Evolutionary conservation across 2,797 vertebrate species (phyloP), one percentile per base, ranked within the genome.

Genomic region (Sebastes cheni): DNA sequence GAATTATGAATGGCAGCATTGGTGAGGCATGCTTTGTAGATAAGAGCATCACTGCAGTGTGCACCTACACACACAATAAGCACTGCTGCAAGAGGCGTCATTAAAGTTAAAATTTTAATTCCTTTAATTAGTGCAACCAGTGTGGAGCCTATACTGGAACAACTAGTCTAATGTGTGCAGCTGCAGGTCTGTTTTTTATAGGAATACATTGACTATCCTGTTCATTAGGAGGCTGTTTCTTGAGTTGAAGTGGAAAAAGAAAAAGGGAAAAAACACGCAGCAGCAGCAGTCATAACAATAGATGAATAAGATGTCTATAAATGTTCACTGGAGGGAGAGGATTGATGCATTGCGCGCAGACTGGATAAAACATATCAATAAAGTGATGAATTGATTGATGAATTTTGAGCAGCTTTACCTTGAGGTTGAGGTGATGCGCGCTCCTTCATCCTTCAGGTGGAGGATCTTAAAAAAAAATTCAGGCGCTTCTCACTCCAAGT

Each of bases 391-490:
- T 65, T n/a, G 64, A 83, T 80, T 32, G 79, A 88, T 84, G 27
- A 67, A 87, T 83, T 83, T 5, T 72, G 82, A 72, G 18, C 3
- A 42, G 79, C 4, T 75, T 92, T 94, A 95, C 93, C 93, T 94
- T 69, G 75, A 85, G 82, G 80, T 94, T 69, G 75, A 84, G 82
- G 80, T 78, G 88, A 75, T 36, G 83, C 68, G 83, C 87, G 72
- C 84, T 81, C 85, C 86, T 89, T 72, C 92, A 93, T 93, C 79
- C 61, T 72, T 73, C 84, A 87, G 84, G 76, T 77, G 85, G 84
- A 80, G 85, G 84, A 80, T 80, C 86, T 76, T 30, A 36, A 75
- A 32, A 36, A 36, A 75, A 83, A 75, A 82, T 60, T 32, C 82
- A 77, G 68, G 62, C 67, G 36, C 30, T 77, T 42, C 39, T 46